Conservation (phyloP, 1,140 invertebrate genomes). For the Hylaeus anthracinus region DNA sequence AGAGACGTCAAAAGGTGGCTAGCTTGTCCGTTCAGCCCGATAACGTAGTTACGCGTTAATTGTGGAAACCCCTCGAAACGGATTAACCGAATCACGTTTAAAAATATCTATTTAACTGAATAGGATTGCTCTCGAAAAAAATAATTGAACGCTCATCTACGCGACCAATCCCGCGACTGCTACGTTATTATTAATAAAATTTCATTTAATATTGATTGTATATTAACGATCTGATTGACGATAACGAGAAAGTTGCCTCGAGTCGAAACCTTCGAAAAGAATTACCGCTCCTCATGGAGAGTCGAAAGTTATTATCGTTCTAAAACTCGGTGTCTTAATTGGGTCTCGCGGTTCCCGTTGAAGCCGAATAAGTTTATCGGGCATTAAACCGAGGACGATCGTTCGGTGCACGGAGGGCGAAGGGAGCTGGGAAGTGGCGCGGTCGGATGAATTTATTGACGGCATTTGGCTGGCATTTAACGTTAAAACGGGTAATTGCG, state of each 20-base stretch:
- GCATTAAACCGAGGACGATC: background rate
- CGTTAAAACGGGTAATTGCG: slow-evolving; percentile 24
- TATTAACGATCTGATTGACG: too few species aligned
- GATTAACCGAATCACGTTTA: slow-evolving; percentile 12
- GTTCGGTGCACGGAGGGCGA: background rate
- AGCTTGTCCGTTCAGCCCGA: slow-evolving; percentile 32
- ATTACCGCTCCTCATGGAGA: too few species aligned
- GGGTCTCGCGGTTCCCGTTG: background rate
- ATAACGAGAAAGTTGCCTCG: too few species aligned
- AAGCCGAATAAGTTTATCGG: slow-evolving; percentile 3
- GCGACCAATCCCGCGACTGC: too few species aligned
- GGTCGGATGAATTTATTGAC: slow-evolving; percentile 21
- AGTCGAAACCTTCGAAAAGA: too few species aligned
- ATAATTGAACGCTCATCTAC: too few species aligned
- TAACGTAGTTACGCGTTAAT: slow-evolving; percentile 56
- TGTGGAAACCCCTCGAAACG: slow-evolving; percentile 41
- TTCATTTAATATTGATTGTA: too few species aligned
- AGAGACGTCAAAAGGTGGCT: slow-evolving; percentile 46
- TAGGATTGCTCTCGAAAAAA: too few species aligned
- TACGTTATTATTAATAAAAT: too few species aligned
- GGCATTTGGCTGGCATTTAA: background rate
- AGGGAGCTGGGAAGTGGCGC: background rate
- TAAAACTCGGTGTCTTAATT: background rate
- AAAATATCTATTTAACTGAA: too few species aligned
- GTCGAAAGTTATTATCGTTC: too few species aligned